Conservation (phyloP, 2,888 invertebrate species). For the Lepidochrysops patricia region DNA sequence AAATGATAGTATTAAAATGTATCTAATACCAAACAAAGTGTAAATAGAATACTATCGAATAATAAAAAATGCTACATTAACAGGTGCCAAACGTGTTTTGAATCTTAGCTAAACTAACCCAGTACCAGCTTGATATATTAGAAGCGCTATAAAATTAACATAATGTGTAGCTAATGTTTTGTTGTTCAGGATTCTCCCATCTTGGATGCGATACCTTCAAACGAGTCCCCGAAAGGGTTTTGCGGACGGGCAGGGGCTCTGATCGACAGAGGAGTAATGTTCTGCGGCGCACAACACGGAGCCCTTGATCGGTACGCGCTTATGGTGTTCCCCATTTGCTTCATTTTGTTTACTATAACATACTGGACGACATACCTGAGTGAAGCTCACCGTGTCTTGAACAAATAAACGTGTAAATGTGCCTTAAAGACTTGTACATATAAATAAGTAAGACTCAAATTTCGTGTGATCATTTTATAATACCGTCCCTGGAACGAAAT, state of each 20-base stretch:
- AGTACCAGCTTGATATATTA: neutral
- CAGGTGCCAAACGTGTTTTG: neutral
- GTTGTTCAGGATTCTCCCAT: constrained; percentile 60
- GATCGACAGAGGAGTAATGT: constrained; percentile 72
- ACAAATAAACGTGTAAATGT: constrained; percentile 31
- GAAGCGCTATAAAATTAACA: neutral
- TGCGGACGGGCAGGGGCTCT: constrained; percentile 49
- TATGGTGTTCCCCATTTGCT: constrained; percentile 75
- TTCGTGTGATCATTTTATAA: neutral
- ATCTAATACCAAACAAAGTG: no score
- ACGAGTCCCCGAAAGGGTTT: constrained; percentile 39
- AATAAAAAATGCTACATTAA: no score
- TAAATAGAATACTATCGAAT: no score
- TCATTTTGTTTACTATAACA: constrained; percentile 71
- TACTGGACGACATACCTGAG: constrained; percentile 78
- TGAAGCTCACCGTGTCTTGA: constrained; percentile 60
- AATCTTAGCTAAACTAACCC: neutral
- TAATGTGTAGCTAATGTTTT: constrained; percentile 4
- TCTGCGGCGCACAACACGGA: constrained; percentile 77
- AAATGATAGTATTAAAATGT: no score
- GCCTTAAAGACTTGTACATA: constrained; percentile 18
- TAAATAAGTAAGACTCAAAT: neutral
- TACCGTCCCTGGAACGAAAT: constrained; percentile 2
- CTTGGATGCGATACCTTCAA: constrained; percentile 51
- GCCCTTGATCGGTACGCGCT: constrained; percentile 75